These are phyloP conservation scores for Lophotriccus pileatus DNA, from an alignment of 2,797 vertebrate genomes.

Conservation along the genomic window DNA sequence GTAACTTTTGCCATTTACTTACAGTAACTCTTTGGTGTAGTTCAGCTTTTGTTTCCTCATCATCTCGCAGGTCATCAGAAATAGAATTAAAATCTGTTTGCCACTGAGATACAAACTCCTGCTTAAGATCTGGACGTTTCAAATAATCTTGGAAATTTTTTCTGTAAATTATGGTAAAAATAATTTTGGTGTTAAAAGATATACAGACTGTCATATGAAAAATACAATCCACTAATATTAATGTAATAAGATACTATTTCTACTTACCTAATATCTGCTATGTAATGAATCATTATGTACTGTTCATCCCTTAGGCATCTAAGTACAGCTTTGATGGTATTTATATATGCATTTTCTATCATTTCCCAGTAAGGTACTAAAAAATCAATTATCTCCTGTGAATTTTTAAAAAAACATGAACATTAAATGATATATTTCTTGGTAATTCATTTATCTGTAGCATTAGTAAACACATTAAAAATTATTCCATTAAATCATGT, in stretches of 20 bases:
- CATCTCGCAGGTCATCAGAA: constrained; percentile 82
- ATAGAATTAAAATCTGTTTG: constrained; percentile 87
- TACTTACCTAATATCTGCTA: constrained; percentile 83
- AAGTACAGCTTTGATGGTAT: constrained; percentile 80
- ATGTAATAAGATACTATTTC: neutral
- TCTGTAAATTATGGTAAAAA: constrained; percentile 47
- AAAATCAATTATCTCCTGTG: constrained; percentile 82
- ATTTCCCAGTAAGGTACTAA: constrained; percentile 84
- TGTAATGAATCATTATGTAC: constrained; percentile 71
- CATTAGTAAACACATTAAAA: neutral
- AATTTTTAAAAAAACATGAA: constrained; percentile 35
- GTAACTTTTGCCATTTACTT: constrained; percentile 21
- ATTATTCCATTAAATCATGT: neutral
- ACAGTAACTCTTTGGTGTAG: constrained; percentile 89
- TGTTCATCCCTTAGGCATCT: constrained; percentile 80
- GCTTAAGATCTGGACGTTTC: constrained; percentile 84
- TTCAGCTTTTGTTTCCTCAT: constrained; percentile 89
- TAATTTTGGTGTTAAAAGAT: neutral
- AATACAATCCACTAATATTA: neutral
- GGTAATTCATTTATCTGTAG: neutral
- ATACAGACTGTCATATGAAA: neutral
- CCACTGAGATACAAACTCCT: constrained; percentile 88
- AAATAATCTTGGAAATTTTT: constrained; percentile 80
- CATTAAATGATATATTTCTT: neutral
- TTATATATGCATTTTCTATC: constrained; percentile 80